Base-by-base conservation (phyloP, 1,140 invertebrate genomes). In the Acromyrmex echinatior region DNA sequence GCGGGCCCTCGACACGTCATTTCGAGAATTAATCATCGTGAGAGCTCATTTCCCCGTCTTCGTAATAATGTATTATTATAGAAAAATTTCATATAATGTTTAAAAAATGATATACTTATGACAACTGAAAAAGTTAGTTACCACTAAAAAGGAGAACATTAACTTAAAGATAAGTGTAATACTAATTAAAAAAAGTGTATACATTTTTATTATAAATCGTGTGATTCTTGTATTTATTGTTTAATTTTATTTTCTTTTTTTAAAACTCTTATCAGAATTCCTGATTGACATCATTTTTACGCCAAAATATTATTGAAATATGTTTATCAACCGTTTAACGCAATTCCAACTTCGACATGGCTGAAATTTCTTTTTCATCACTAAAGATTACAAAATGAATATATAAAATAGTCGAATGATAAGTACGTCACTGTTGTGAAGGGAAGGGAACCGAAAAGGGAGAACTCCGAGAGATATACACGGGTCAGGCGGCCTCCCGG, bases 401-500 rank as follows among this genome's bases (percentile, higher is more conserved):
- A 35, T 81, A 56, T 9, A 58, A 71, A 71, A 28, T 53, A 85
- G 18, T 77, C 39, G 12, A 35, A 31, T 7, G n/a, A 81, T 81
- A 76, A 84, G n/a, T 85, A 85, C 81, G 71, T 65, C n/a, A 85
- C 81, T 85, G 81, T 53, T 60, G 25, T 25, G 56, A 53, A 56
- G 65, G 28, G n/a, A 63, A 68, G 14, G 12, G 21, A 53, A 63
- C 18, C 10, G 56, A 21, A 35, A 25, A 66, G 14, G 58, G 7
- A n/a, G 45, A 84, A 35, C 14, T 10, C n/a, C 12, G 63, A 58
- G 70, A 89, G 66, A 39, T 49, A 39, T 49, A n/a, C 51, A 51
- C 58, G 49, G 86, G 73, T 89, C 90, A 86, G 66, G 71, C 56
- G 74, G 58, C 28, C 60, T 87, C 80, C 62, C 76, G 76, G 63